Conservation (phyloP, 2,888 invertebrate genomes). For the Diplazon laetatorius region DNA sequence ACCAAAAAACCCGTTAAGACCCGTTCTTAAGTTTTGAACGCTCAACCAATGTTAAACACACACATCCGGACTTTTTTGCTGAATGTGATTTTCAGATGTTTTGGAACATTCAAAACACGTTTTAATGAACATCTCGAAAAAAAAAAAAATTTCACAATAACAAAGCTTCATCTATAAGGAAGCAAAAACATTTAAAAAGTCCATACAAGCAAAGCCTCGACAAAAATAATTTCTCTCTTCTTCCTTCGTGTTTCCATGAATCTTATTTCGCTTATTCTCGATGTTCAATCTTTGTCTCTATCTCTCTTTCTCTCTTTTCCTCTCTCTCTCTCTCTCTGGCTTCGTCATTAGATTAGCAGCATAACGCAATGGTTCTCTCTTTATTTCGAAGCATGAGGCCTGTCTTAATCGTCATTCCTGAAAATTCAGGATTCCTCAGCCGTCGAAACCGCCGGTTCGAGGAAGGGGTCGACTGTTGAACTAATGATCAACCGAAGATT, state of each 20-base stretch:
- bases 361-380: conserved; percentile 62
- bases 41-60: too few relatives aligned
- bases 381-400: conserved; percentile 64
- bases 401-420: conserved; percentile 69
- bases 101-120: too few relatives aligned
- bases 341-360: conserved; percentile 51
- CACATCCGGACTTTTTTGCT: too few relatives aligned
- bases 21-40: too few relatives aligned
- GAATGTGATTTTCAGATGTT: too few relatives aligned
- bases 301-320: conserved; percentile 19
- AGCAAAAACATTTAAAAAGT: too few relatives aligned
- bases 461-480: conserved; percentile 74
- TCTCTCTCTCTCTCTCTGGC: conserved; percentile 52
- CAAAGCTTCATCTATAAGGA: too few relatives aligned
- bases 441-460: conserved; percentile 70
- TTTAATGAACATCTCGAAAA: too few relatives aligned
- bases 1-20: too few relatives aligned
- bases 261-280: not conserved
- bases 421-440: conserved; percentile 75
- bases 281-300: not conserved
- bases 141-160: too few relatives aligned
- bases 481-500: conserved; percentile 68
- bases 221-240: too few relatives aligned
- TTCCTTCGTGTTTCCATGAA: not conserved
- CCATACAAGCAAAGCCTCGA: too few relatives aligned